These are phyloP conservation scores for Parnassius apollo DNA, from an alignment of 2,888 invertebrate species.

Conservation along the genomic window DNA sequence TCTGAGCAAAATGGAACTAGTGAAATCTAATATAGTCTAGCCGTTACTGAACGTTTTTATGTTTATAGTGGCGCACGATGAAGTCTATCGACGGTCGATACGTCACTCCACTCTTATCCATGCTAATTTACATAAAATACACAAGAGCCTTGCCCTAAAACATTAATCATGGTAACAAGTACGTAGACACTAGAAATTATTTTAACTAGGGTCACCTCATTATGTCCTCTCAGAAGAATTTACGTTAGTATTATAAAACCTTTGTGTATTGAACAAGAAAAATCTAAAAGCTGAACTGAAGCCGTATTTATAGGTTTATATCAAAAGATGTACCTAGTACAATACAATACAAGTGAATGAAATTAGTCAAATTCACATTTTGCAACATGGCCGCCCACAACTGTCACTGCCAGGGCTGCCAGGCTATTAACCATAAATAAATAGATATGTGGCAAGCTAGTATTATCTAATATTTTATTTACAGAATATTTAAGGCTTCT, in stretches of 20 bases:
- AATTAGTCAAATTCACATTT: conserved; percentile 47
- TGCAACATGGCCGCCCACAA: conserved; percentile 64
- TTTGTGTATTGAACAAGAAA: background rate
- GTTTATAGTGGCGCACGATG: conserved; percentile 54
- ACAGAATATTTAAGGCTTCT: too few relatives aligned
- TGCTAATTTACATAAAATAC: conserved; percentile 71
- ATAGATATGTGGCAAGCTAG: too few relatives aligned
- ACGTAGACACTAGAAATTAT: conserved; percentile 70
- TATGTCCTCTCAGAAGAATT: background rate
- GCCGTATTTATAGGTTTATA: conserved; percentile 29
- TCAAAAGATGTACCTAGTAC: conserved; percentile 26
- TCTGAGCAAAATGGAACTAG: conserved; percentile 29
- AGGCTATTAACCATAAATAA: background rate
- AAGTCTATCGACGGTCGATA: conserved; percentile 56
- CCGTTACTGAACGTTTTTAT: conserved; percentile 44
- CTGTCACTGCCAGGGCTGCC: conserved; percentile 47
- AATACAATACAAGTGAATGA: conserved; percentile 31
- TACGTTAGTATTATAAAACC: background rate
- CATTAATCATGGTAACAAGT: conserved; percentile 69
- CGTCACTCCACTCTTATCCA: conserved; percentile 59
- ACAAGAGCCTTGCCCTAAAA: conserved; percentile 71
- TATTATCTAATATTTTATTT: too few relatives aligned
- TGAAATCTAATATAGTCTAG: conserved; percentile 33
- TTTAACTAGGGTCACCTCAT: conserved; percentile 57
- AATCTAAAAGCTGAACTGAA: conserved; percentile 29